A percentile compares a stretch with the other conserved stretches of the same genome.
Evolutionary conservation across 2,888 invertebrate genomes (phyloP).

Genomic region (Eurois occulta): DNA sequence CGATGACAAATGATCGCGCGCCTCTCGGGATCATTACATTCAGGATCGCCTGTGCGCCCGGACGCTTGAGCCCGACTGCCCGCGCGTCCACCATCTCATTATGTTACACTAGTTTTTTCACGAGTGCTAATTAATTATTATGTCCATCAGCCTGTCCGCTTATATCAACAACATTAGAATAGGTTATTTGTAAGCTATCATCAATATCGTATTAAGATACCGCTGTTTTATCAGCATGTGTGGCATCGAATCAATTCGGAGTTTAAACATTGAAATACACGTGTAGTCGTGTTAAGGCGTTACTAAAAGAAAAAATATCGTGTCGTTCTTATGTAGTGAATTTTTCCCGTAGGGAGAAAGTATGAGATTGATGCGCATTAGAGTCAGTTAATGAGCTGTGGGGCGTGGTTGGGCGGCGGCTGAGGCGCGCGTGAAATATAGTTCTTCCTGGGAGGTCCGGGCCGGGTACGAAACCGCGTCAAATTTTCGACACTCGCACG

Average conservation of each 20-base stretch:
- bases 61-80: constrained; percentile 24
- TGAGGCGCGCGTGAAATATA: constrained; percentile 85
- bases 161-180: constrained; percentile 70
- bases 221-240: constrained; percentile 64
- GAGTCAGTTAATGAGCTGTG: constrained; percentile 86
- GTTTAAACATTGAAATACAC: constrained; percentile 55
- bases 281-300: constrained; percentile 59
- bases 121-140: constrained; percentile 69
- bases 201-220: constrained; percentile 66
- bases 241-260: constrained; percentile 52
- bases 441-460: constrained; percentile 88
- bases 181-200: constrained; percentile 66
- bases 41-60: constrained; percentile 46
- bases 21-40: constrained; percentile 74
- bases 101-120: constrained; percentile 65
- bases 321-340: constrained; percentile 55
- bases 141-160: constrained; percentile 70
- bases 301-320: constrained; percentile 61
- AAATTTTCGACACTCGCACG: constrained; percentile 89
- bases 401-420: constrained; percentile 84
- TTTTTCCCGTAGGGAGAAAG: constrained; percentile 74
- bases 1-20: constrained; percentile 84
- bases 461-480: constrained; percentile 80
- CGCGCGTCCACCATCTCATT: constrained; percentile 62
- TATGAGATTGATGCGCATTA: constrained; percentile 86